A percentile compares a stretch with the other conserved stretches of the same genome.
These are phyloP conservation scores for Heliocidaris tuberculata DNA, from an alignment of 35 echinoderm and acorn worm genomes.

Conservation along the genomic window DNA sequence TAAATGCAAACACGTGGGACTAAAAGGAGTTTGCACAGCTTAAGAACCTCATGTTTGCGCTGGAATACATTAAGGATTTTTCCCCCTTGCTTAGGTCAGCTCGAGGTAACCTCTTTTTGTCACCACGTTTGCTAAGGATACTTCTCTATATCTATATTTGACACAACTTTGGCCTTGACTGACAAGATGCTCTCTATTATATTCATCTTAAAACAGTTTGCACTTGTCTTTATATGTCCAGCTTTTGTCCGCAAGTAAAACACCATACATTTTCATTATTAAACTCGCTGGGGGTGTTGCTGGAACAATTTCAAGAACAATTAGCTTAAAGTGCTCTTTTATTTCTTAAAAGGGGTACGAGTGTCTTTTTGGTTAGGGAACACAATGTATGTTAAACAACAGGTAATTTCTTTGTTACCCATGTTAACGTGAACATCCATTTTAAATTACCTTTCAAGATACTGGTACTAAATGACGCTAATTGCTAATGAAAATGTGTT, in stretches of 20 bases:
- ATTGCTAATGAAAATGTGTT: too few species aligned
- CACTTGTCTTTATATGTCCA: not conserved
- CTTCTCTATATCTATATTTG: not conserved
- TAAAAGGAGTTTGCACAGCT: constrained; percentile 23
- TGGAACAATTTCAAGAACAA: not conserved
- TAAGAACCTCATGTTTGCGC: not conserved
- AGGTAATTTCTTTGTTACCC: too few species aligned
- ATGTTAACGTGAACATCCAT: not conserved
- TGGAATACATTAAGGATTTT: constrained; percentile 20
- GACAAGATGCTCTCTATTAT: not conserved
- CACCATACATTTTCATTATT: not conserved
- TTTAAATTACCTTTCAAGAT: not conserved
- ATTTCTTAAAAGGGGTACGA: not conserved
- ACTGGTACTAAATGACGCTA: not conserved
- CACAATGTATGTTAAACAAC: too few species aligned
- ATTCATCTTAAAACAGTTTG: not conserved
- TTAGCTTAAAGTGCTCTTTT: not conserved
- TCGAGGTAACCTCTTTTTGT: not conserved
- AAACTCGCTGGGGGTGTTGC: not conserved
- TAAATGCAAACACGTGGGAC: constrained; percentile 12
- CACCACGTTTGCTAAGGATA: not conserved
- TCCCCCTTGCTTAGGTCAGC: not conserved
- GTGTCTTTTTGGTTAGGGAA: not conserved
- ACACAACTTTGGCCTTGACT: constrained; percentile 29
- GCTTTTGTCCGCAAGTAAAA: not conserved